These are phyloP conservation scores for Arctopsyche grandis DNA, from an alignment of 1,140 invertebrate species.

Conservation along the genomic window DNA sequence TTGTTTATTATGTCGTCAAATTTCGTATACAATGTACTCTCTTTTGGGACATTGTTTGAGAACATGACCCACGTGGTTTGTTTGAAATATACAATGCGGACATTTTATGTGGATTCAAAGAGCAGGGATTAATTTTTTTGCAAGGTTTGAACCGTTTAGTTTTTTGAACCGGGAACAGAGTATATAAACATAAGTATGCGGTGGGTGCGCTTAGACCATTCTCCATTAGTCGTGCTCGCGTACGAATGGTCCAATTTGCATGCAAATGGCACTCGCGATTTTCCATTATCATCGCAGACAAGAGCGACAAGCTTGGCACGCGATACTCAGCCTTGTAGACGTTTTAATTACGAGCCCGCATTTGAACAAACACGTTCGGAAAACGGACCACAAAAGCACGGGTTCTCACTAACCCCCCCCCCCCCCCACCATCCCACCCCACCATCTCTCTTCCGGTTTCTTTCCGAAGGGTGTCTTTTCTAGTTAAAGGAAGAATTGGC, in stretches of 20 bases:
- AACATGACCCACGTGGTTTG: too few species aligned
- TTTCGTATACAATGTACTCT: too few species aligned
- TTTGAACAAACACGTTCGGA: background rate
- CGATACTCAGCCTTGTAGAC: slow-evolving; percentile 10
- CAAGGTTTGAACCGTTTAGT: too few species aligned
- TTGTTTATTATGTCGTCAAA: too few species aligned
- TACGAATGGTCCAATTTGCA: slow-evolving; percentile 9
- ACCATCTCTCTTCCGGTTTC: background rate
- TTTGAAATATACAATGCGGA: too few species aligned
- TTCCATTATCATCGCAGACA: slow-evolving; percentile 7
- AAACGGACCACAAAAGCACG: background rate
- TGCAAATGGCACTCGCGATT: slow-evolving; percentile 20
- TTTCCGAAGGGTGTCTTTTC: background rate
- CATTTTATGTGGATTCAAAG: too few species aligned
- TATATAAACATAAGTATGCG: too few species aligned
- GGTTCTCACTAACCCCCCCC: background rate
- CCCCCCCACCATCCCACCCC: background rate
- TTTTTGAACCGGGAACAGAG: background rate
- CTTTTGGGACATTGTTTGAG: too few species aligned
- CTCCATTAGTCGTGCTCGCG: background rate
- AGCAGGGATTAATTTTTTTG: too few species aligned
- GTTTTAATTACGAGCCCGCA: slow-evolving; percentile 8
- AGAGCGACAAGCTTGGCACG: background rate
- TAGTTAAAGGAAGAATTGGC: too few species aligned
- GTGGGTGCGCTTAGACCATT: background rate